These are phyloP conservation scores for Calliopum simillimum DNA, from an alignment of 2,888 invertebrate species.

Conservation along the genomic window DNA sequence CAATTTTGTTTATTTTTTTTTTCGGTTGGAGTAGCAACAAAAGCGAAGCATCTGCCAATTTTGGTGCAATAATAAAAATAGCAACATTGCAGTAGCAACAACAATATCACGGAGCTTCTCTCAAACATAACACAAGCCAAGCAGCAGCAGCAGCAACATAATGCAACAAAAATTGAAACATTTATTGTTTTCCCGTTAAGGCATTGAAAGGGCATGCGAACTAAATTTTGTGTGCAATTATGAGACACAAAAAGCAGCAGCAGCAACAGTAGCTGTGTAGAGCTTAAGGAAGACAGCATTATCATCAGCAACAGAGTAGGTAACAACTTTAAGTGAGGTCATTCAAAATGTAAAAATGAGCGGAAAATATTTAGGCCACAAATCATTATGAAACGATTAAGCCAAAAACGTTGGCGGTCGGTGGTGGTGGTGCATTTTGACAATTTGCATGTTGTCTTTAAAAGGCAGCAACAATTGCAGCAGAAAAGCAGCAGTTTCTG, in stretches of 20 bases:
- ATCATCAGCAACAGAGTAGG: neutral
- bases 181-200: constrained; percentile 61
- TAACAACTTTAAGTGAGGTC: neutral
- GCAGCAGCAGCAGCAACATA: constrained; percentile 4
- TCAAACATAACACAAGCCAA: neutral
- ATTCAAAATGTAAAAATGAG: neutral
- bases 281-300: constrained; percentile 52
- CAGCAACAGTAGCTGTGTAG: constrained; percentile 50
- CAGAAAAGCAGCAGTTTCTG: neutral
- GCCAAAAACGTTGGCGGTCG: neutral
- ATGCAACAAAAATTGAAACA: constrained; percentile 46
- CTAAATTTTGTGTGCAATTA: constrained; percentile 61
- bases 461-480: neutral
- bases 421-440: too few species aligned
- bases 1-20: neutral
- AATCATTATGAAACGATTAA: constrained; percentile 34
- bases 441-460: constrained; percentile 9
- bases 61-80: constrained; percentile 31
- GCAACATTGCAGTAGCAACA: constrained; percentile 48
- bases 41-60: constrained; percentile 20
- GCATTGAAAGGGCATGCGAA: constrained; percentile 60
- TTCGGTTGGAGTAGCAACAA: neutral
- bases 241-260: constrained; percentile 54
- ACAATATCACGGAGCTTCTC: neutral
- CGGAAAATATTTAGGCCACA: constrained; percentile 9